These are phyloP conservation scores for Gymnodraco acuticeps DNA, from an alignment of 2,797 vertebrate genomes.

Conservation along the genomic window DNA sequence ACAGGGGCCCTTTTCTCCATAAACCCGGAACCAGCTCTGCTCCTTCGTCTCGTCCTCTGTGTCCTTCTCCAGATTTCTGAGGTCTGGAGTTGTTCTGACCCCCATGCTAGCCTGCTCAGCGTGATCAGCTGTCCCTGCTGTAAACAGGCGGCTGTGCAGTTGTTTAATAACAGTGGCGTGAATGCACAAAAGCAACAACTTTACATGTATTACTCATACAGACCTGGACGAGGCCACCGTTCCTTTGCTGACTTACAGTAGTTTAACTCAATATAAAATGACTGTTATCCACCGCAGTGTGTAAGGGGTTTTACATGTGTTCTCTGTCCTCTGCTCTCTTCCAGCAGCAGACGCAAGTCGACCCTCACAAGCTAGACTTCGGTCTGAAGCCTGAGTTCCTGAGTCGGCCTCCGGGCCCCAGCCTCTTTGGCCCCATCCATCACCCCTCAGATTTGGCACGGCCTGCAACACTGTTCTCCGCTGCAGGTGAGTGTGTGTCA, in stretches of 20 bases:
- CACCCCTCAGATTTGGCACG: constrained; percentile 96
- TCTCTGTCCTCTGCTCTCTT: constrained; percentile 72
- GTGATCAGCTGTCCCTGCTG: too few species aligned
- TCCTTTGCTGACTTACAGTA: neutral
- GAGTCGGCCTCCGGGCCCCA: constrained; percentile 94
- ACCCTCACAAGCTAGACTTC: constrained; percentile 98
- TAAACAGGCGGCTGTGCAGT: too few species aligned
- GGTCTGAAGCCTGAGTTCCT: constrained; percentile 98
- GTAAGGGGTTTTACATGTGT: constrained; percentile 57
- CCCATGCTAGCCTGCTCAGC: too few species aligned
- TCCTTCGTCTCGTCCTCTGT: too few species aligned
- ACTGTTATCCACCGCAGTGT: neutral
- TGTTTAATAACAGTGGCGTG: too few species aligned
- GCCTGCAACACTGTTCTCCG: constrained; percentile 95
- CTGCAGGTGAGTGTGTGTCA: constrained; percentile 86
- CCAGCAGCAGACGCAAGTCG: constrained; percentile 99
- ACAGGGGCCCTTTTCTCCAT: too few species aligned
- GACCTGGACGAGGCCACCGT: neutral
- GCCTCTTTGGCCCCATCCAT: constrained; percentile 95
- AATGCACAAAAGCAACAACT: too few species aligned
- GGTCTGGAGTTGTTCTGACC: too few species aligned
- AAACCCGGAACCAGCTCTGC: too few species aligned
- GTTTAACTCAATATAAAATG: neutral
- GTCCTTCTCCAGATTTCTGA: too few species aligned
- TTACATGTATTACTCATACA: neutral